Evolutionary conservation across 2,113 vertebrate species (phyloP).

Genomic region (Pardalotus punctatus): DNA sequence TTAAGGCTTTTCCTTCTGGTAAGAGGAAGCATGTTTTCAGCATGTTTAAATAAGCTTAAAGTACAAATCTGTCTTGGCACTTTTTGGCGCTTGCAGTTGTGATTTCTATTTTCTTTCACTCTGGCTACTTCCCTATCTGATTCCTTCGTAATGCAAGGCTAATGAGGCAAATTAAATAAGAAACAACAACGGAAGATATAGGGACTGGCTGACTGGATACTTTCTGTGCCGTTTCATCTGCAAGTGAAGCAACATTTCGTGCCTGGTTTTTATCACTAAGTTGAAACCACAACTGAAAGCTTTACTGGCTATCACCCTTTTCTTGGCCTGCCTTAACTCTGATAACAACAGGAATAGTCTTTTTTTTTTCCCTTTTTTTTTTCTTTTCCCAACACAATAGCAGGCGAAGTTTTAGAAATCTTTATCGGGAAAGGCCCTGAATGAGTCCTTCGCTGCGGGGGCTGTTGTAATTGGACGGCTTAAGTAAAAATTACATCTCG

Average conservation of each 20-base stretch:
- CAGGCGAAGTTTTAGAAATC: neutral
- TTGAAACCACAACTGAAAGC: neutral
- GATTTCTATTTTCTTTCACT: neutral
- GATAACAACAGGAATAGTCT: neutral
- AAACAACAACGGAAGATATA: neutral
- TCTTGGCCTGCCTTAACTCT: neutral
- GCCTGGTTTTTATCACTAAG: neutral
- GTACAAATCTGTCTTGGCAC: neutral
- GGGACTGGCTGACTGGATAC: neutral
- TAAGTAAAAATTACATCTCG: neutral
- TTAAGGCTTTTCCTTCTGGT: neutral
- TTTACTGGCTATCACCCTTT: neutral
- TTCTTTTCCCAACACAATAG: neutral
- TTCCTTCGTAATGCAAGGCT: neutral
- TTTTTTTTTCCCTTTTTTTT: neutral
- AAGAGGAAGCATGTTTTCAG: neutral
- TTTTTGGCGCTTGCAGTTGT: neutral
- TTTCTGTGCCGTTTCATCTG: neutral
- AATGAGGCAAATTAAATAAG: neutral
- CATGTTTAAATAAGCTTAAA: neutral
- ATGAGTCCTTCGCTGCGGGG: neutral
- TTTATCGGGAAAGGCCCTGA: neutral
- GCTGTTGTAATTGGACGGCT: neutral
- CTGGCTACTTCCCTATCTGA: neutral
- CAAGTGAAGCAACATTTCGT: neutral